Evolutionary conservation across 2,113 vertebrate species (phyloP).

Genomic region (Puntigrus tetrazona): DNA sequence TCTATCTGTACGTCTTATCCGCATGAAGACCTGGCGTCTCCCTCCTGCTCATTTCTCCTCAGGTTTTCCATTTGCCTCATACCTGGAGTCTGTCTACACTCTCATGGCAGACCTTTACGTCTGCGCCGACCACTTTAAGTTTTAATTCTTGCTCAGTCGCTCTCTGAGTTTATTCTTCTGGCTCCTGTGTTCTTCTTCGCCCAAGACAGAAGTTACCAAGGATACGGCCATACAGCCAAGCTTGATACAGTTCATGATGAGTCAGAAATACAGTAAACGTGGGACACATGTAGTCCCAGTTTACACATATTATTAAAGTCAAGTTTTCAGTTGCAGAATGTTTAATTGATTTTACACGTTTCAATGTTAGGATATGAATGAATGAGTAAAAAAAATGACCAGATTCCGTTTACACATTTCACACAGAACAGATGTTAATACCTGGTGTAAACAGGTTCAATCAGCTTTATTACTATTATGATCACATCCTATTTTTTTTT

Average conservation of each 20-base stretch:
- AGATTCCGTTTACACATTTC: background rate
- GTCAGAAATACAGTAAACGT: slow-evolving; percentile 46
- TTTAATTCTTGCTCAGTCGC: slow-evolving; percentile 51
- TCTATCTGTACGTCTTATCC: background rate
- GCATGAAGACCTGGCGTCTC: slow-evolving; percentile 1
- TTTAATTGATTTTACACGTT: too few species aligned
- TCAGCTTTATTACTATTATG: background rate
- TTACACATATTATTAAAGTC: background rate
- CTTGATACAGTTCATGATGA: slow-evolving; percentile 56
- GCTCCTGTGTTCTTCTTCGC: slow-evolving; percentile 69
- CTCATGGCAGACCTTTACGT: slow-evolving; percentile 2
- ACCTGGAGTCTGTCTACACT: slow-evolving; percentile 2
- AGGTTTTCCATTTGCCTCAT: slow-evolving; percentile 4
- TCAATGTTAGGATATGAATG: background rate
- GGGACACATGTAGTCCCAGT: background rate
- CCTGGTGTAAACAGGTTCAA: background rate
- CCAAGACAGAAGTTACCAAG: slow-evolving; percentile 75
- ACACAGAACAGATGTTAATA: background rate
- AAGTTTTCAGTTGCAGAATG: background rate
- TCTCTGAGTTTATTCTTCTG: slow-evolving; percentile 46
- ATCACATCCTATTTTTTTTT: background rate
- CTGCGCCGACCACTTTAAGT: slow-evolving; percentile 18
- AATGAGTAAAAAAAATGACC: background rate
- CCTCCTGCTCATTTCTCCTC: slow-evolving; percentile 6
- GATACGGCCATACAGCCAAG: slow-evolving; percentile 70